Evolutionary conservation across 2,888 invertebrate genomes (phyloP), one percentile per base, ranked within the genome.

Genomic region (Pterostichus niger): DNA sequence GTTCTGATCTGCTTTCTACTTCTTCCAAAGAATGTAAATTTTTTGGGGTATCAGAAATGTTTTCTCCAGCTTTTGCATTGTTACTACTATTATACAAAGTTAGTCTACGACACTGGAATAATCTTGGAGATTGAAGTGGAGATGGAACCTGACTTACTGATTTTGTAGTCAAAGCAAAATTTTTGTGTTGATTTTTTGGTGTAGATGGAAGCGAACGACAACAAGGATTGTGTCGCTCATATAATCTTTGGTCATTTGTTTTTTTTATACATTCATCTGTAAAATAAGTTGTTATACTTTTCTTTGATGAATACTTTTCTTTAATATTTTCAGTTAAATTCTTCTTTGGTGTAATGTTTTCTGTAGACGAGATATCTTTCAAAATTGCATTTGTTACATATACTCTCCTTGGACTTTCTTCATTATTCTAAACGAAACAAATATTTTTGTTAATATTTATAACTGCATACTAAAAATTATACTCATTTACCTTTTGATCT

Each of bases 221-320:
- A 71, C 54, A 81, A 10, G 64, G 68, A 49, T 82, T 46, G 24
- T 35, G 54, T 59, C 73, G 71, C 73, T 81, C 81, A 54, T 75
- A 82, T 13, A 59, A 11, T 76, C 54, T 83, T 54, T 76, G 83
- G 68, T 68, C 68, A 40, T 40, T 40, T 40, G 40, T 40, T 68
- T 82, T 83, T 24, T 64, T 64, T 13, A 83, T 54, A 68, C 77
- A 49, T 77, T 77, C 83, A 54, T 83, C 83, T 15, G 83, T 83
- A 35, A 83, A 40, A 64, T 83, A 52, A 73, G 49, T 83, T 52
- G 83, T 77, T 54, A 83, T 54, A 68, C 77, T 83, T 64, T 83
- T 83, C 35, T 83, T 83, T 7, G 83, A 40, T 10, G 83, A 83
- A 75, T 64, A 83, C 35, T 83, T 83, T 52, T 83, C 83, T 77